These are phyloP conservation scores for Chloromyia formosa DNA, from an alignment of 2,888 invertebrate genomes.

Conservation along the genomic window DNA sequence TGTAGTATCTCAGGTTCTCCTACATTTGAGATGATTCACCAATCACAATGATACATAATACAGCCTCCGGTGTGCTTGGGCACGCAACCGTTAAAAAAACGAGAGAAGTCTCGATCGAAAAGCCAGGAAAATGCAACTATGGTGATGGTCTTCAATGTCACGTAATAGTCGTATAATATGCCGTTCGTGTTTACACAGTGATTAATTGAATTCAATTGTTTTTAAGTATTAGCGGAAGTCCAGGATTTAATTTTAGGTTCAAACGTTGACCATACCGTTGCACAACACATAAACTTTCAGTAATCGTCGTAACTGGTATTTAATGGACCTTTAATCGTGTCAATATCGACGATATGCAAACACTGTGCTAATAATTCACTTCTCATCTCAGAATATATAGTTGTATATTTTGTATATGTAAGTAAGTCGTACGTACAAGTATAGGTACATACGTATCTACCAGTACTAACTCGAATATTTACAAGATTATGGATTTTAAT, in stretches of 20 bases:
- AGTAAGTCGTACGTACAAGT: too few species aligned
- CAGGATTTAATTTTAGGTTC: background rate
- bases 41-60: background rate
- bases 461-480: too few species aligned
- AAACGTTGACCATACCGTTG: background rate
- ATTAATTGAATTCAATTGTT: constrained; percentile 21
- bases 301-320: background rate
- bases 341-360: too few species aligned
- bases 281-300: background rate
- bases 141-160: constrained; percentile 21
- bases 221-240: constrained; percentile 9
- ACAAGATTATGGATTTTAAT: too few species aligned
- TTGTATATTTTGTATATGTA: too few species aligned
- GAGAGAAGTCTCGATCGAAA: background rate
- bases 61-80: constrained; percentile 13
- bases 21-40: constrained; percentile 1
- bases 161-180: background rate
- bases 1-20: background rate
- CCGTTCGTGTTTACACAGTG: background rate
- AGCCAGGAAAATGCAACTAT: constrained; percentile 2
- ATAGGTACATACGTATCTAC: too few species aligned
- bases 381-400: too few species aligned
- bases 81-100: constrained; percentile 29
- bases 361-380: too few species aligned
- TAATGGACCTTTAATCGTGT: background rate